Evolutionary conservation across 2,797 vertebrate species (phyloP).

Genomic region (Monodelphis domestica): DNA sequence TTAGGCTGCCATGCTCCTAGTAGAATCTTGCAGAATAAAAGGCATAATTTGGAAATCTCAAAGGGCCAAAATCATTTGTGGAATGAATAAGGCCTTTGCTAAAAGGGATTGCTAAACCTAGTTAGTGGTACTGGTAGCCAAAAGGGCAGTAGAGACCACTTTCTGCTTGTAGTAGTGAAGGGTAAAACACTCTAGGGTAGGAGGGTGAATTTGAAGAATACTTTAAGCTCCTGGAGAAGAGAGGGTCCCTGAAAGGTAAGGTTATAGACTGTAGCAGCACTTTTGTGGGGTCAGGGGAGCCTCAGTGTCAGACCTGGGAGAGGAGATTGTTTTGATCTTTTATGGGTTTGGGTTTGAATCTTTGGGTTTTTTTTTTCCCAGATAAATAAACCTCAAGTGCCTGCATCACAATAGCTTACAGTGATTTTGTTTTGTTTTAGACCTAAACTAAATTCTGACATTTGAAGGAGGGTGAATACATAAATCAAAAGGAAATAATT

Average conservation of each 20-base stretch:
- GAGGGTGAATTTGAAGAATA: background rate
- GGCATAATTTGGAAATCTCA: constrained; percentile 25
- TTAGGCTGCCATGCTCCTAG: background rate
- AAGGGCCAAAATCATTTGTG: constrained; percentile 28
- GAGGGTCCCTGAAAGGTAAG: background rate
- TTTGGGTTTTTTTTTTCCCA: background rate
- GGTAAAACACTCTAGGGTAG: background rate
- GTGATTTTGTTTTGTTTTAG: background rate
- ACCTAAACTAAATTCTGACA: background rate
- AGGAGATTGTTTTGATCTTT: background rate
- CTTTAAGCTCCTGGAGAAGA: background rate
- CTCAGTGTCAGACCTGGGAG: background rate
- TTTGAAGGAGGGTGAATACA: background rate
- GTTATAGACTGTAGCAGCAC: background rate
- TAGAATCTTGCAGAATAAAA: constrained; percentile 15
- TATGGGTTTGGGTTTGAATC: background rate
- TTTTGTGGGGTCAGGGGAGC: background rate
- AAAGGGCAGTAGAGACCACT: background rate
- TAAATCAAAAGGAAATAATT: background rate
- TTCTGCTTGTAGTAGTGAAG: background rate
- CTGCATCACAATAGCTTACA: background rate
- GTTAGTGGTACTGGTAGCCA: background rate
- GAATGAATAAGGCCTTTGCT: constrained; percentile 31
- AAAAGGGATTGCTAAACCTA: background rate
- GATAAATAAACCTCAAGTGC: background rate